Evolutionary conservation across 2,113 vertebrate species (phyloP), one percentile per base, ranked within the genome.

Genomic region (Hydrochoerus hydrochaeris): DNA sequence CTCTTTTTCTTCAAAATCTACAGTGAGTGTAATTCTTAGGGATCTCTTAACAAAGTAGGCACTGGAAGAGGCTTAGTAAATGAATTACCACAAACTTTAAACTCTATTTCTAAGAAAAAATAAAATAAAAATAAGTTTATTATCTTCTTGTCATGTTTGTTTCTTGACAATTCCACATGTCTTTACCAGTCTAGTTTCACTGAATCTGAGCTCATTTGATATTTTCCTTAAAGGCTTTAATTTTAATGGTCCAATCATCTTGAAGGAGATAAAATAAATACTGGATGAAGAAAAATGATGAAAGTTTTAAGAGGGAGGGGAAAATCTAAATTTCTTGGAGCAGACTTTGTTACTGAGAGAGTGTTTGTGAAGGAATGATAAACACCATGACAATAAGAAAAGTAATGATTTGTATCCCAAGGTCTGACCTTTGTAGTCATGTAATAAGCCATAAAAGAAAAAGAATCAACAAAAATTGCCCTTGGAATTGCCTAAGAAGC

Each of bases 161-260:
- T 91, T 95, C 62, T 84, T 91, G 95, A 78, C 93, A 84, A 67
- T 8, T 91, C 13, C 5, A 60, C 69, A 32, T 49, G 16, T 24
- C 77, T 41, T 97, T 81, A 35, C 65, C 58, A 85, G 58, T 38
- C 54, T 71, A 57, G 58, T 82, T 93, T 92, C 46, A 65, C 3
- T 49, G n/a, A 82, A 44, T 82, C 60, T 88, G 46, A 96, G 80
- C 44, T 93, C 81, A 96, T 84, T 86, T 91, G 73, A 84, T 92
- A 81, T 75, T 97, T 97, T 95, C 49, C 35, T 91, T 85, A 93
- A 95, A 95, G 58, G 60, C 19, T 96, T 97, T 96, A 52, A 91
- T 91, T 96, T 95, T 95, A 89, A 82, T 81, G 77, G 75, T 9
- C 93, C 69, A 93, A 91, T 88, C 58, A 92, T 90, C n/a, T 90